Base-by-base conservation (phyloP, 2,113 vertebrate genomes). In the Sapayoa aenigma region DNA sequence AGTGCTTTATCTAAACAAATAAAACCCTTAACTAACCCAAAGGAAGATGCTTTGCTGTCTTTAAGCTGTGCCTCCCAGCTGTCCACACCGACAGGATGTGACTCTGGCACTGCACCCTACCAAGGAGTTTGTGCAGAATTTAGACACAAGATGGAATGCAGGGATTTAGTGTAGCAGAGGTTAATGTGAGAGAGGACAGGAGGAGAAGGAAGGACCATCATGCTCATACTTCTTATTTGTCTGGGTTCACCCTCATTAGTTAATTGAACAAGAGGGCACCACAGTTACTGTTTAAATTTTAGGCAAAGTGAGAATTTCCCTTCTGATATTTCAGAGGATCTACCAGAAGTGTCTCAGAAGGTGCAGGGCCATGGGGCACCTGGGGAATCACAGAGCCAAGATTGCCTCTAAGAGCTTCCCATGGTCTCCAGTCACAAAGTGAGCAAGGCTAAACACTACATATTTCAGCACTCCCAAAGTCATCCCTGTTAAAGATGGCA, bases 371-470 rank as follows among this genome's bases (percentile, higher is more conserved):
- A 0, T 2, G 14, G n/a, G 35, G 35, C 9, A 62, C 3, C 41
- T 37, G 15, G 15, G 49, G 9, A 15, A 87, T 22, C 39, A 69
- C 13, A 24, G 9, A 74, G 18, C 15, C 28, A 53, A 21, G 15
- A 39, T 3, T 6, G 7, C 27, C 31, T 39, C 47, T 24, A 35
- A 75, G n/a, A 68, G 39, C 44, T 55, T 87, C 47, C 39, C 39
- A 13, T 16, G 23, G 10, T 58, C 86, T 42, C 35, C 1, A 2
- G 46, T 66, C 52, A 72, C n/a, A 74, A 59, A 53, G 16, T 12
- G 6, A 62, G 35, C 39, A 53, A 65, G 42, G 16, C 65, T 39
- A 65, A 73, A 65, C 28, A 67, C 9, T 5, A 0, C 0, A 0
- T 35, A 58, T 49, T 19, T 41, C 16, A 60, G 46, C 46, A 52